These are phyloP conservation scores for Coendou prehensilis DNA, from an alignment of 2,797 vertebrate species.

Conservation along the genomic window DNA sequence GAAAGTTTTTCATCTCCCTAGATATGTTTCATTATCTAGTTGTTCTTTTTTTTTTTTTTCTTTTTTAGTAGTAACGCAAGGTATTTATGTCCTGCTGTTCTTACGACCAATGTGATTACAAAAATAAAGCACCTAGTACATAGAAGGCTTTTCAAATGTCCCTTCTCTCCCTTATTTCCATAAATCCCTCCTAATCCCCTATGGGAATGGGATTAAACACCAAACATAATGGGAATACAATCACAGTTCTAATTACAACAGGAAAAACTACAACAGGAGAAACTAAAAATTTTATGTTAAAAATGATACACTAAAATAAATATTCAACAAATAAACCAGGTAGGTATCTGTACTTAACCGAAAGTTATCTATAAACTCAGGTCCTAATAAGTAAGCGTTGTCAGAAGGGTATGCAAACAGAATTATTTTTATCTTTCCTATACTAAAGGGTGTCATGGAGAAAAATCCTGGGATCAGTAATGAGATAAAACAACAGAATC, in stretches of 20 bases:
- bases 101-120: background rate
- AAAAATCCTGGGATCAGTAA: background rate
- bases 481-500: background rate
- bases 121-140: background rate
- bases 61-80: background rate
- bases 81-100: background rate
- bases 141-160: background rate
- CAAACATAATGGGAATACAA: background rate
- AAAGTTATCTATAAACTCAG: background rate
- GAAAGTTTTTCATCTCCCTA: background rate
- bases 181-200: background rate
- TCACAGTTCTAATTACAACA: slow-evolving; percentile 27
- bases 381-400: background rate
- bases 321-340: background rate
- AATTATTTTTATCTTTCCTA: background rate
- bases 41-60: background rate
- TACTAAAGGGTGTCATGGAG: background rate
- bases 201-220: background rate
- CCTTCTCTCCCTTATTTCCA: background rate
- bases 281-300: slow-evolving; percentile 30
- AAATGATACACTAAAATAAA: slow-evolving; percentile 30
- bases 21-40: background rate
- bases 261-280: slow-evolving; percentile 34
- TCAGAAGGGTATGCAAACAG: background rate
- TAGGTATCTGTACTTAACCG: background rate